phyloP scores from a whole-genome alignment of 2,797 vertebrate species.

The Miichthys miiuy region DNA sequence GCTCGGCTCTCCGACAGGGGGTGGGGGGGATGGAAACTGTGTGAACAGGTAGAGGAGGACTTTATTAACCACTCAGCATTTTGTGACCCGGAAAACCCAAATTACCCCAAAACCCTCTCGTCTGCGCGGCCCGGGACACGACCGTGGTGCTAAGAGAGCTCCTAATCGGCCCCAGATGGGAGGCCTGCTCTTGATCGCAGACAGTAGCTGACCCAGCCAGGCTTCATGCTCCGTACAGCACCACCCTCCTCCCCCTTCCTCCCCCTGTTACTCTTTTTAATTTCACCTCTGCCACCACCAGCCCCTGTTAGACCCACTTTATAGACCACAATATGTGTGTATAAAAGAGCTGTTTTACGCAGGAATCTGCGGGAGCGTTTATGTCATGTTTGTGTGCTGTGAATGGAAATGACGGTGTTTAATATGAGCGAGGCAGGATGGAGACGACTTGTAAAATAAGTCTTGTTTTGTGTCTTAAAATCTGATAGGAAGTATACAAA shows the following conservation, averaged over 20 bases:
- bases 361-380: conserved; percentile 64
- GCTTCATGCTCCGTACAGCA: conserved; percentile 64
- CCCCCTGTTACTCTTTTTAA: conserved; percentile 61
- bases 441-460: conserved; percentile 38
- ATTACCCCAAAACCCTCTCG: conserved; percentile 83
- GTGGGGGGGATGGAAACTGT: conserved; percentile 73
- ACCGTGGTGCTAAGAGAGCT: conserved; percentile 66
- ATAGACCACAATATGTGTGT: conserved; percentile 72
- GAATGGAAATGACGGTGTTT: conserved; percentile 61
- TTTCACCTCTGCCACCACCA: conserved; percentile 68
- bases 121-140: conserved; percentile 70
- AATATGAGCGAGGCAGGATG: conserved; percentile 48
- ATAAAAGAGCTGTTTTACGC: conserved; percentile 71
- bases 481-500: neutral
- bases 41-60: conserved; percentile 83
- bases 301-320: conserved; percentile 69
- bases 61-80: conserved; percentile 86
- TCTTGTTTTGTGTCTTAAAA: conserved; percentile 33
- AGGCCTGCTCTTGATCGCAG: conserved; percentile 84
- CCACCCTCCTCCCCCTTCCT: neutral
- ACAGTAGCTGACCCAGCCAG: conserved; percentile 81
- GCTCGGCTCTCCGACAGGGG: conserved; percentile 69
- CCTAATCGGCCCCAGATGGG: conserved; percentile 82
- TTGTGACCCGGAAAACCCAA: conserved; percentile 86
- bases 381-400: conserved; percentile 66